phyloP scores from a whole-genome alignment of 2,797 vertebrate species.

The Hemibagrus guttatus region DNA sequence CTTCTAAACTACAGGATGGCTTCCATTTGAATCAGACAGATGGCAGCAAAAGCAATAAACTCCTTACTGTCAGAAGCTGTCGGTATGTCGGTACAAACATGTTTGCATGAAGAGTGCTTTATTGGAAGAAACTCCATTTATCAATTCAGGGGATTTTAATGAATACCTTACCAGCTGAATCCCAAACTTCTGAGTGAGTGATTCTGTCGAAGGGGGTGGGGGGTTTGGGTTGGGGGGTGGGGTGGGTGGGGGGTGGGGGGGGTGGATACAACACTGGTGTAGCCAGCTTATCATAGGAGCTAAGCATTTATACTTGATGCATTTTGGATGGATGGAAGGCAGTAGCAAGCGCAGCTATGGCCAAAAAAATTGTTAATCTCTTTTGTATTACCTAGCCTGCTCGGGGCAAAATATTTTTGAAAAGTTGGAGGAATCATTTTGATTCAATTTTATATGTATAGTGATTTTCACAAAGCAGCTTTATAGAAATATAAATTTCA shows the following conservation, averaged over 20 bases:
- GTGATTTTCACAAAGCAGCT: no score
- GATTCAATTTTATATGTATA: no score
- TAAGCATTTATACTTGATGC: not conserved
- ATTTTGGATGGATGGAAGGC: not conserved
- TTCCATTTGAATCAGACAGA: conserved; percentile 16
- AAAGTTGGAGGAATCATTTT: not conserved
- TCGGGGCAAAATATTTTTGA: not conserved
- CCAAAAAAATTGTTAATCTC: no score
- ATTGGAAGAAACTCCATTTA: conserved; percentile 14
- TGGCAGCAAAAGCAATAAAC: conserved; percentile 19
- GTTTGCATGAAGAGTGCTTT: conserved; percentile 13
- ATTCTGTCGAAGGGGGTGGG: conserved; percentile 20
- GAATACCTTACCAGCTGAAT: not conserved
- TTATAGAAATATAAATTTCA: no score
- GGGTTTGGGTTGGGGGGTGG: no score
- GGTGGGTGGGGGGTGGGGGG: no score
- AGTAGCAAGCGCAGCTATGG: not conserved
- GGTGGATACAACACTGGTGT: not conserved
- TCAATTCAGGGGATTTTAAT: conserved; percentile 6
- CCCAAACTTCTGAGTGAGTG: conserved; percentile 20
- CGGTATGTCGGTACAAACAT: not conserved
- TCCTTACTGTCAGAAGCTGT: conserved; percentile 14
- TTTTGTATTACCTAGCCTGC: no score
- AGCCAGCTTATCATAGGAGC: no score
- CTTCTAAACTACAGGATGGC: conserved; percentile 17